A percentile compares a stretch with the other conserved stretches of the same genome.
These are phyloP conservation scores for Barbus barbus DNA, from an alignment of 2,113 vertebrate genomes.

Conservation along the genomic window DNA sequence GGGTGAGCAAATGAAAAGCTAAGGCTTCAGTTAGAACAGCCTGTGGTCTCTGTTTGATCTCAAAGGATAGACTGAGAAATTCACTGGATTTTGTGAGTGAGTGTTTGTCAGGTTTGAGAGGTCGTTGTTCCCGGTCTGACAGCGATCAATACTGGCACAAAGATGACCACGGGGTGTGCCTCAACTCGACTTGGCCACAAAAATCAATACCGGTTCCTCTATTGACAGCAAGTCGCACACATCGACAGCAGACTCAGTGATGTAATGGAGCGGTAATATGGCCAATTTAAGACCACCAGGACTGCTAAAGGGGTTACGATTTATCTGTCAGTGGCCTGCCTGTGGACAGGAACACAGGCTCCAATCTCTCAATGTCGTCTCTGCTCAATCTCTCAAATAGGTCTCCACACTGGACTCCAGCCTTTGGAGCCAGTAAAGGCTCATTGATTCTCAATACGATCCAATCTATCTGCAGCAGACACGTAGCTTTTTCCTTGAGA, in stretches of 20 bases:
- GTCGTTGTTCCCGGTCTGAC: background rate
- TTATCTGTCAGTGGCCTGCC: slow-evolving; percentile 31
- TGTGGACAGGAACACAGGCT: slow-evolving; percentile 3
- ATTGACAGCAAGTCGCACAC: slow-evolving; percentile 15
- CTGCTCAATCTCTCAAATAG: background rate
- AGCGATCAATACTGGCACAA: slow-evolving; percentile 44
- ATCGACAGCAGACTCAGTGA: slow-evolving; percentile 34
- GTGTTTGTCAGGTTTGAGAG: background rate
- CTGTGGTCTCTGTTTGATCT: background rate
- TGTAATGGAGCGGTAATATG: slow-evolving; percentile 21
- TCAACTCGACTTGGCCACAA: background rate
- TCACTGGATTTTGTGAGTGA: background rate
- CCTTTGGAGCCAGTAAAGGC: background rate
- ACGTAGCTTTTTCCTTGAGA: background rate
- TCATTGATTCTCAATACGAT: slow-evolving; percentile 10
- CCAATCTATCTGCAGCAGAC: background rate
- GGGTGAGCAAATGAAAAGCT: background rate
- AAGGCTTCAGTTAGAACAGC: background rate
- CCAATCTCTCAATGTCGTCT: background rate
- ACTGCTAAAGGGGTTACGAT: slow-evolving; percentile 16
- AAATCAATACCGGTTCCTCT: slow-evolving; percentile 43
- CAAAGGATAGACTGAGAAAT: background rate
- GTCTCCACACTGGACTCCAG: background rate
- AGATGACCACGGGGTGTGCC: slow-evolving; percentile 14
- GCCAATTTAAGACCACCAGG: slow-evolving; percentile 14